Base-by-base conservation (phyloP, 2,113 vertebrate species). In the Phrynocephalus versicolor region DNA sequence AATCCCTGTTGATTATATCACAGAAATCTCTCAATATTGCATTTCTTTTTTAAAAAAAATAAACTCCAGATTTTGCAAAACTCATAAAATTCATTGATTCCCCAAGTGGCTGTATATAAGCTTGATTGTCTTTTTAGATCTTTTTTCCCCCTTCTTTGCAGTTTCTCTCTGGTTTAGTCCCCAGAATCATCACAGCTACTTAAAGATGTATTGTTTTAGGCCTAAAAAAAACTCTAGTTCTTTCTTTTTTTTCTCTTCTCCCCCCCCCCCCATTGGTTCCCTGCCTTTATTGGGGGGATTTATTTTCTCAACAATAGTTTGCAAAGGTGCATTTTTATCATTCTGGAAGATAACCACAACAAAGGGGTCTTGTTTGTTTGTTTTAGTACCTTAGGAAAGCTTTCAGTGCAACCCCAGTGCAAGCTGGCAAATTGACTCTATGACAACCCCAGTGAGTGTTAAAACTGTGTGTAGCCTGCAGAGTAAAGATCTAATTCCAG, bases 331-430 rank as follows among this genome's bases (percentile, higher is more conserved):
- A 88, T 94, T 95, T 67, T 95, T 95, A 92, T 94, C 94, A 91
- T 82, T 89, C 84, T 81, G 86, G 90, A 89, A 84, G 73, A 86
- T 92, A 95, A 93, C 91, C 93, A 94, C 89, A 92, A 89, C 88
- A 95, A 87, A 90, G 81, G n/a, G n/a, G n/a, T n/a, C n/a, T n/a
- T n/a, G n/a, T n/a, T n/a, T n/a, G n/a, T n/a, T 90, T 94, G 88
- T 95, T 95, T 95, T 94, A 92, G 94, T 92, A 94, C 89, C 88
- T 91, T 87, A 79, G 85, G 79, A 94, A 95, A 94, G 94, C 88
- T 90, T 82, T 92, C 92, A 92, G 85, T 88, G 88, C 70, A 86
- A 58, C 33, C 81, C 85, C 73, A 51, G 39, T 77, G 79, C 70
- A 71, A 85, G 90, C 88, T 72, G 79, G 81, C 92, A 92, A 94